phyloP scores from a whole-genome alignment of 2,888 invertebrate genomes.

The Griposia aprilina region DNA sequence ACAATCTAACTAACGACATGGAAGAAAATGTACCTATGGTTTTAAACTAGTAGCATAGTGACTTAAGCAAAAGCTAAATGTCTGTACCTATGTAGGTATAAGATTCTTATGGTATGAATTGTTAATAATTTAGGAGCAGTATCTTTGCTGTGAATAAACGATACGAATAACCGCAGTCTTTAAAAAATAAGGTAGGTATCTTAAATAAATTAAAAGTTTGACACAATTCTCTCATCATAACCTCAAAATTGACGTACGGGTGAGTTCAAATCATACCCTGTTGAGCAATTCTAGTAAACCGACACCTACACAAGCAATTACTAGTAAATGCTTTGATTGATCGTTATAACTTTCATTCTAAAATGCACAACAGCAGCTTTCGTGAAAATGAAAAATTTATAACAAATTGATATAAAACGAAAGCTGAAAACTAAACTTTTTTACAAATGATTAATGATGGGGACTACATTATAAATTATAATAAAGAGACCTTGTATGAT shows the following conservation, averaged over 20 bases:
- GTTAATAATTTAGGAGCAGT: neutral
- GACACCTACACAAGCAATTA: slow-evolving; percentile 5
- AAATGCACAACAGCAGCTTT: slow-evolving; percentile 11
- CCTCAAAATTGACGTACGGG: neutral
- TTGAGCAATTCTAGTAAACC: slow-evolving; percentile 2
- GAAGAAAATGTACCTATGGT: slow-evolving; percentile 23
- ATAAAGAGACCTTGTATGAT: neutral
- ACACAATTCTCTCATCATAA: neutral
- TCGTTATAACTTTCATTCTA: slow-evolving; percentile 31
- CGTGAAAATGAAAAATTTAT: slow-evolving; percentile 2
- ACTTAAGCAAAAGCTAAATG: neutral
- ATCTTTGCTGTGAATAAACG: neutral
- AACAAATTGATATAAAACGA: neutral
- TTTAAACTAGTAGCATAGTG: slow-evolving; percentile 15
- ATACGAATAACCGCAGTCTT: neutral
- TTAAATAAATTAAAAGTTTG: neutral
- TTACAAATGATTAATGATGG: neutral
- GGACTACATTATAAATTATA: neutral
- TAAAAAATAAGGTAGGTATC: neutral
- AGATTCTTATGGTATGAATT: neutral
- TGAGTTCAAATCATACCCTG: slow-evolving; percentile 17
- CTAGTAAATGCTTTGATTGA: slow-evolving; percentile 32
- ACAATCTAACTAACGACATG: slow-evolving; percentile 50
- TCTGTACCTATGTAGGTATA: too few species aligned
- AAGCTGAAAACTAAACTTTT: neutral